phyloP scores from a whole-genome alignment of 2,888 invertebrate species.

The Cephus nigrinus region DNA sequence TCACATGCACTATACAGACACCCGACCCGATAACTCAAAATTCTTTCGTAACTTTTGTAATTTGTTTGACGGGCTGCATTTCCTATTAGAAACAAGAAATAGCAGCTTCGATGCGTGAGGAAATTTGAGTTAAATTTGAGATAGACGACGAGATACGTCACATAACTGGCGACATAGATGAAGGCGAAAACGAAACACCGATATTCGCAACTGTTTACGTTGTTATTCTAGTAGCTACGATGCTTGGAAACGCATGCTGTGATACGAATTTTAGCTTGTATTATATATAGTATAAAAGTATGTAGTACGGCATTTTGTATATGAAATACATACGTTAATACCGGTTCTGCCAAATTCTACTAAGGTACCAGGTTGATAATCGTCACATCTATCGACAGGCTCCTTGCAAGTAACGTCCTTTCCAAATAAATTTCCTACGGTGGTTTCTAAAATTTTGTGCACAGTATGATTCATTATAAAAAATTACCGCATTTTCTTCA shows the following conservation, averaged over 20 bases:
- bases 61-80: background rate
- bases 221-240: background rate
- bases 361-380: conserved; percentile 57
- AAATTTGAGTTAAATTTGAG: background rate
- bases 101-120: background rate
- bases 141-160: background rate
- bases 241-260: background rate
- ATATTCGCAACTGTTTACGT: background rate
- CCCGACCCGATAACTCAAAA: background rate
- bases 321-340: conserved; percentile 43
- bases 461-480: conserved; percentile 47
- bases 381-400: conserved; percentile 55
- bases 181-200: background rate
- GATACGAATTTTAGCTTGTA: background rate
- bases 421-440: conserved; percentile 55
- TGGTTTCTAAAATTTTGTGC: conserved; percentile 50
- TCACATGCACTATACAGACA: background rate
- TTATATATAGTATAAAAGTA: background rate
- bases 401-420: conserved; percentile 59
- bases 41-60: background rate
- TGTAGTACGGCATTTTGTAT: background rate
- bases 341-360: conserved; percentile 55
- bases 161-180: background rate
- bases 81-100: background rate
- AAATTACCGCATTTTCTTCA: background rate